Base-by-base conservation (phyloP, 2,797 vertebrate species). In the Acanthis flammea region DNA sequence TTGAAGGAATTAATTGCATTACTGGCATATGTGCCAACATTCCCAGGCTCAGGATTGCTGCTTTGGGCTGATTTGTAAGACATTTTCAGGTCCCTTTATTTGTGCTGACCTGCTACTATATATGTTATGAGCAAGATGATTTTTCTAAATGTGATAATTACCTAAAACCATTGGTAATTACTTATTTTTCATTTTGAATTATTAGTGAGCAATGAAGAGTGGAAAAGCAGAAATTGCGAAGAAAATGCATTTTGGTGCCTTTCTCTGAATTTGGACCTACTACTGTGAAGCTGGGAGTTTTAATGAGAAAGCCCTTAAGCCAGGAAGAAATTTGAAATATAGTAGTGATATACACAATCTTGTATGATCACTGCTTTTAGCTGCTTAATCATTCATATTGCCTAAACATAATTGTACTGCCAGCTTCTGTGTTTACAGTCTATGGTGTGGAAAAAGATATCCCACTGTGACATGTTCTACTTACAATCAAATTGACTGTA, bases 401-500 rank as follows among this genome's bases (percentile, higher is more conserved):
- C 90, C 73, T 93, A 94, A 96, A 88, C 86, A 60, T 77, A 94
- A 94, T 88, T 70, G 39, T 88, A 78, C 82, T 96, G 83, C 88
- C 92, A 95, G 90, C 86, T 96, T 74, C 82, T 91, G 91, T 95
- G 81, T 96, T 95, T 90, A 92, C 94, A 92, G 72, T 90, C 94
- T 96, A 6, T 87, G 78, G 79, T 95, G 92, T 85, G 87, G 89
- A 94, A 95, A 96, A 94, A 90, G 91, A 80, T 77, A 85, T 93
- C 96, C 90, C 81, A 82, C 90, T 85, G 93, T 91, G 96, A 77
- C 91, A 70, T 96, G 90, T 96, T 96, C 96, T 92, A 95, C 88
- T 96, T 97, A 51, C 75, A 90, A 74, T 68, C 82, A 96, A 96
- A 96, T 92, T 96, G 96, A 95, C 86, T 96, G 84, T 86, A 85